Evolutionary conservation across 2,797 vertebrate species (phyloP).

Genomic region (Sarcophilus harrisii): DNA sequence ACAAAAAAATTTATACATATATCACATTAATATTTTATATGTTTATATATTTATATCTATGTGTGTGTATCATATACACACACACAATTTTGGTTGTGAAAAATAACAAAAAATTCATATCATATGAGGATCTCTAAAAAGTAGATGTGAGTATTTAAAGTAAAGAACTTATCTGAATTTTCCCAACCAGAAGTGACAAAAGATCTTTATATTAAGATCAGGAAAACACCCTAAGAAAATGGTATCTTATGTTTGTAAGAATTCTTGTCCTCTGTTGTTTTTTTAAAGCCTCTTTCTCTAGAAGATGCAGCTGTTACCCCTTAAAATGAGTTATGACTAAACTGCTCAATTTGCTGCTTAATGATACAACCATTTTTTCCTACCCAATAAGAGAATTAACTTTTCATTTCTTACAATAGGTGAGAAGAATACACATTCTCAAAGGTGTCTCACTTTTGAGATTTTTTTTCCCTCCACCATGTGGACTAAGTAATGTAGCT

Average conservation of each 20-base stretch:
- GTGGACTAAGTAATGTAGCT: not conserved
- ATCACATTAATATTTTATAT: too few species aligned
- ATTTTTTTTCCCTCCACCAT: constrained; percentile 12
- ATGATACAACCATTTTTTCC: not conserved
- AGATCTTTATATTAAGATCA: not conserved
- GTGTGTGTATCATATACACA: not conserved
- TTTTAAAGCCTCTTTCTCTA: not conserved
- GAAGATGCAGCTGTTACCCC: not conserved
- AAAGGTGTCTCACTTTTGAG: not conserved
- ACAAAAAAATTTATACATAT: too few species aligned
- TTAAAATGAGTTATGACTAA: constrained; percentile 1
- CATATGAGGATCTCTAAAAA: not conserved
- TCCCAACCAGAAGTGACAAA: not conserved
- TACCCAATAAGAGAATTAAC: not conserved
- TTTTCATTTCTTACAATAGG: not conserved
- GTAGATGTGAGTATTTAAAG: not conserved
- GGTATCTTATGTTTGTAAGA: not conserved
- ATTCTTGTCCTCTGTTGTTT: not conserved
- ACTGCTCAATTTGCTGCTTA: not conserved
- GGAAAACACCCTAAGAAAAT: not conserved
- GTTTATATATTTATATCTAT: too few species aligned
- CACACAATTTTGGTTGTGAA: not conserved
- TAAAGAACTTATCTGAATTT: not conserved
- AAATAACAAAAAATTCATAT: not conserved
- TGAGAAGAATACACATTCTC: not conserved